Percentiles rank a stretch among this genome's conserved stretches.
Evolutionary conservation across 2,888 invertebrate species (phyloP).

Genomic region (Julus scandinavius): DNA sequence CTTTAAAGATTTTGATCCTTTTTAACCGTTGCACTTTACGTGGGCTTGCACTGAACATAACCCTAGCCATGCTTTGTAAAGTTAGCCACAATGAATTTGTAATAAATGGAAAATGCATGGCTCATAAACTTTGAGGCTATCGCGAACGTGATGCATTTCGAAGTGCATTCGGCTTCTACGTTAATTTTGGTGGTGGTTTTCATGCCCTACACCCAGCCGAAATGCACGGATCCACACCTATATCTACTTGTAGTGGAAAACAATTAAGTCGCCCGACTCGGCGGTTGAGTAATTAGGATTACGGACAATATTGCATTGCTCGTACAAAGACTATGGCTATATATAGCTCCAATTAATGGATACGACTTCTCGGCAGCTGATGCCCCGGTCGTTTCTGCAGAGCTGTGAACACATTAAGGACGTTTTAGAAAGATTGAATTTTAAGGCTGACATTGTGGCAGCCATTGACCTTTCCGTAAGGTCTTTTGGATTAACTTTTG

Average conservation of each 20-base stretch:
- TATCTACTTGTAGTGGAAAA: neutral
- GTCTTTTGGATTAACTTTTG: no score
- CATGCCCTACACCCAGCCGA: neutral
- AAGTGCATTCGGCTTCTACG: neutral
- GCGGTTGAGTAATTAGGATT: slow-evolving; percentile 39
- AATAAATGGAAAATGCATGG: neutral
- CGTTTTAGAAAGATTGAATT: neutral
- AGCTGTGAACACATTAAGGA: neutral
- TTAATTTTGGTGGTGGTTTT: slow-evolving; percentile 12
- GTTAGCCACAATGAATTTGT: neutral
- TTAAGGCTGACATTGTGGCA: neutral
- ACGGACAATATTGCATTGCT: neutral
- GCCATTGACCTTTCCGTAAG: no score
- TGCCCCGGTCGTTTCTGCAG: neutral
- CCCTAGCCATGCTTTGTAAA: neutral
- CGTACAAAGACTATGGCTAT: neutral
- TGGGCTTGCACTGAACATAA: neutral
- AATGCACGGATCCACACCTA: neutral
- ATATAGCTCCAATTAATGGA: neutral
- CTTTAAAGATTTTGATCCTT: neutral
- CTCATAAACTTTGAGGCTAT: neutral
- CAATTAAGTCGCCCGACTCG: slow-evolving; percentile 31
- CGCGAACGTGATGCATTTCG: neutral
- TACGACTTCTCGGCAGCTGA: neutral
- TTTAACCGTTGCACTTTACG: neutral